A percentile compares a stretch with the other conserved stretches of the same genome.
Evolutionary conservation across 2,888 invertebrate genomes (phyloP).

Genomic region (Psylliodes chrysocephalus): DNA sequence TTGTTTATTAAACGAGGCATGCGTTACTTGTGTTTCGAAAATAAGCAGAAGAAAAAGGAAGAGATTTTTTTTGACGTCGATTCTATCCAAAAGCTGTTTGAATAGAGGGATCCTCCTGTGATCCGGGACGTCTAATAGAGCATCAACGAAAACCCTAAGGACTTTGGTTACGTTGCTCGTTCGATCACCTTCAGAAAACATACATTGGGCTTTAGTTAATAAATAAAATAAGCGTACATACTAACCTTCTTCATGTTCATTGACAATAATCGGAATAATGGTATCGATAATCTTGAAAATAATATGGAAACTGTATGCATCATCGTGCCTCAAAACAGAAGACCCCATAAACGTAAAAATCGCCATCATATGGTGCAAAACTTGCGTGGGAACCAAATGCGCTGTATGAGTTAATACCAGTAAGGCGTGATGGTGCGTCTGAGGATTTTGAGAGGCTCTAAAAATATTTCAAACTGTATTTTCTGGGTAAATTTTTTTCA

Average conservation of each 20-base stretch:
- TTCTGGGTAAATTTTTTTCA: no score
- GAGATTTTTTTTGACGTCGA: constrained; percentile 73
- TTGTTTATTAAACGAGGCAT: constrained; percentile 63
- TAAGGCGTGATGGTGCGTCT: constrained; percentile 94
- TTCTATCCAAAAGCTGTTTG: constrained; percentile 78
- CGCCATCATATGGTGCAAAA: constrained; percentile 93
- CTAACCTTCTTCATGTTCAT: constrained; percentile 50
- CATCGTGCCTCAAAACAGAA: constrained; percentile 91
- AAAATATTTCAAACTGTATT: not conserved
- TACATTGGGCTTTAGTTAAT: no score
- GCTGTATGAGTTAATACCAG: constrained; percentile 84
- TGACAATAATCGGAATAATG: constrained; percentile 82
- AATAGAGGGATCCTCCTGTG: constrained; percentile 88
- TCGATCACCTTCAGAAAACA: no score
- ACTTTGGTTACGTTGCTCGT: constrained; percentile 68
- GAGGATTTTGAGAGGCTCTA: constrained; percentile 90
- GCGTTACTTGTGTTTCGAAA: constrained; percentile 76
- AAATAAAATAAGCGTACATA: not conserved
- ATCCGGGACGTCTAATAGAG: constrained; percentile 90
- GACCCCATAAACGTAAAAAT: constrained; percentile 99
- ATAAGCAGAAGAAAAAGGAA: constrained; percentile 78
- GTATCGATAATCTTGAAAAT: constrained; percentile 90
- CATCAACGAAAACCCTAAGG: constrained; percentile 90
- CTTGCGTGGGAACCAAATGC: constrained; percentile 80
- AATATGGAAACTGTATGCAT: constrained; percentile 94